These are phyloP conservation scores for Chymomyza fuscimana DNA, from an alignment of 2,888 invertebrate species.

Conservation along the genomic window DNA sequence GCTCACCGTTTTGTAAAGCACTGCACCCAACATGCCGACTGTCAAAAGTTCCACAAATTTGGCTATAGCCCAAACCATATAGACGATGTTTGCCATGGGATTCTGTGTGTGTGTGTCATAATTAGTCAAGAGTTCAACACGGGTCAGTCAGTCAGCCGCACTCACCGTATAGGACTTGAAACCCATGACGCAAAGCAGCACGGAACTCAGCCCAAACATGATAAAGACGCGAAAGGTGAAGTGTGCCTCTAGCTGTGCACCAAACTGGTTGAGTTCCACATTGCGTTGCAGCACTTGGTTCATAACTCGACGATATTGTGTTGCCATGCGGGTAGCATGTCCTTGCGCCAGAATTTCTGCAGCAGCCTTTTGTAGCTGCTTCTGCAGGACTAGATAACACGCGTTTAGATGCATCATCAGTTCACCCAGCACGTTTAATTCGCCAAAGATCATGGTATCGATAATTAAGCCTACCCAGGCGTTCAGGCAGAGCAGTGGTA, in stretches of 20 bases:
- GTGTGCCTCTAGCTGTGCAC: conserved; percentile 54
- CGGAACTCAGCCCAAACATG: conserved; percentile 68
- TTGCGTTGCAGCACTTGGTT: conserved; percentile 54
- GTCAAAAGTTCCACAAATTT: conserved; percentile 64
- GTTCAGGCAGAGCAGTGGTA: conserved; percentile 51
- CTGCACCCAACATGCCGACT: conserved; percentile 65
- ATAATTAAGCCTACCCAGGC: conserved; percentile 62
- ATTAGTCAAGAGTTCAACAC: not conserved
- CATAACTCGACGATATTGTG: conserved; percentile 50
- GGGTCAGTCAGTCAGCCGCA: not conserved
- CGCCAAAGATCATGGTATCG: conserved; percentile 61
- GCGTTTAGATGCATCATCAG: conserved; percentile 73
- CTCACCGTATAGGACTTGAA: conserved; percentile 71
- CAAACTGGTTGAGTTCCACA: conserved; percentile 65
- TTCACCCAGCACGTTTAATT: conserved; percentile 70
- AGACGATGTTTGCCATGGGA: conserved; percentile 52
- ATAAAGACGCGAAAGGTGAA: conserved; percentile 73
- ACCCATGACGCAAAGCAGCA: conserved; percentile 64
- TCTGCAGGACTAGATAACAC: conserved; percentile 58
- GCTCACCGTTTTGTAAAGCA: conserved; percentile 59
- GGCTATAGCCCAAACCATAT: conserved; percentile 60
- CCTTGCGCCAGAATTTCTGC: conserved; percentile 10
- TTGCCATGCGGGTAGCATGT: conserved; percentile 31
- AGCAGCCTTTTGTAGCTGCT: conserved; percentile 47
- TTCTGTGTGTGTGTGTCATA: conserved; percentile 48